Evolutionary conservation across 53 echinoderm and acorn worm species (phyloP), one percentile per base, ranked within the genome.

Genomic region (Holothuria leucospilota): DNA sequence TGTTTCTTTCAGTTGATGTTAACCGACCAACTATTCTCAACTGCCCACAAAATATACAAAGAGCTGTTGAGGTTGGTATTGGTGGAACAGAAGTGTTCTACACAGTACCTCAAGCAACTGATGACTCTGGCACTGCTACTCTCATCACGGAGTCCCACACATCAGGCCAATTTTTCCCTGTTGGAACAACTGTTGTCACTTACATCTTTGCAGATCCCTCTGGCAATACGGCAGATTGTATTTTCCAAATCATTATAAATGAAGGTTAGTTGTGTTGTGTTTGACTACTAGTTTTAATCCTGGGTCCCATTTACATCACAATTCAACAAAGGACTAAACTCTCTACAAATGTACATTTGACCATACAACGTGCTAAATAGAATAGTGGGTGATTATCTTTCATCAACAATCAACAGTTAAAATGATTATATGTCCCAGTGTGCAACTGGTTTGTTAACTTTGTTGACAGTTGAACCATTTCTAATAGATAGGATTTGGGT

Each of bases 91-190:
- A 78, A 26, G 85, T 88, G 51, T 40, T 56, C 67, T 92, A 70
- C 71, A 41, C 85, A 20, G 85, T 83, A 30, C 94, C 94, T 16
- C 79, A 87, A 13, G 94, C 91, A 20, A 82, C 69, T 14, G 94
- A 94, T 74, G 85, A 92, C 77, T 94, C 94, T 0, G 94, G 94
- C 13, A 88, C 82, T 26, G 81, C 79, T 51, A 82, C 41, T 28
- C 88, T 94, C 62, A 69, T 88, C 8, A 78, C 82, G 63, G 85
- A 81, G 20, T 85, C 67, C 51, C 78, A 92, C 83, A 70, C 56
- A 4, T 82, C 92, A 1, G 88, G 88, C 3, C 79, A 87, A 27
- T 92, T 88, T 85, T 92, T 94, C 85, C 92, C 92, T 0, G 89
- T 92, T 15, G 95, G 95, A 2, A 59, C 61, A 21, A 90, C 90